phyloP scores from a whole-genome alignment of 2,888 invertebrate genomes.

The Galerucella pusilla region DNA sequence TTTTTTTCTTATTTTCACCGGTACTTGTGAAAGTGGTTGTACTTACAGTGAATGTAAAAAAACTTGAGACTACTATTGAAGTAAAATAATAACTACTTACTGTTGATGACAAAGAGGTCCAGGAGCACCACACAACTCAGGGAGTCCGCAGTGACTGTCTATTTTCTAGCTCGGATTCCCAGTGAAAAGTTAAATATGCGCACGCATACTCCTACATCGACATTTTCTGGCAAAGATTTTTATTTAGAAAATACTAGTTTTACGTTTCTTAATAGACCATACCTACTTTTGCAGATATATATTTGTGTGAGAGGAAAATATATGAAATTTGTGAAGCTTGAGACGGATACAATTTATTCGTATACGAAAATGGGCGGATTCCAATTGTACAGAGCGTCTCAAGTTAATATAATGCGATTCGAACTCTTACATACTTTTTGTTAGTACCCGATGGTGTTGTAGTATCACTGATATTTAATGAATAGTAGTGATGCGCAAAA shows the following conservation, averaged over 20 bases:
- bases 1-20: no score
- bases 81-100: constrained; percentile 53
- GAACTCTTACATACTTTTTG: not conserved
- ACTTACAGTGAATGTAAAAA: not conserved
- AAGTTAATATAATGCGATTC: not conserved
- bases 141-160: constrained; percentile 65
- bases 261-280: constrained; percentile 38
- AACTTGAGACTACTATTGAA: not conserved
- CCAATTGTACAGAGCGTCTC: constrained; percentile 1
- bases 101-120: constrained; percentile 62
- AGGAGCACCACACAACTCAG: constrained; percentile 66
- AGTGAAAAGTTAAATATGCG: constrained; percentile 47
- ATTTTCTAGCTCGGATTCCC: constrained; percentile 45
- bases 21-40: no score
- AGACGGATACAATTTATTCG: constrained; percentile 5
- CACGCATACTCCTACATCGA: constrained; percentile 49
- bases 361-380: constrained; percentile 17
- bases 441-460: not conserved
- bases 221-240: constrained; percentile 45
- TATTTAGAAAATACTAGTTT: constrained; percentile 47
- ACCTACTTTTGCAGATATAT: constrained; percentile 37
- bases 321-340: constrained; percentile 10
- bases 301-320: constrained; percentile 9
- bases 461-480: no score
- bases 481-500: no score